Percentiles rank a stretch among this genome's conserved stretches.
Evolutionary conservation across 2,113 vertebrate species (phyloP).

Genomic region (Brachyistius frenatus): DNA sequence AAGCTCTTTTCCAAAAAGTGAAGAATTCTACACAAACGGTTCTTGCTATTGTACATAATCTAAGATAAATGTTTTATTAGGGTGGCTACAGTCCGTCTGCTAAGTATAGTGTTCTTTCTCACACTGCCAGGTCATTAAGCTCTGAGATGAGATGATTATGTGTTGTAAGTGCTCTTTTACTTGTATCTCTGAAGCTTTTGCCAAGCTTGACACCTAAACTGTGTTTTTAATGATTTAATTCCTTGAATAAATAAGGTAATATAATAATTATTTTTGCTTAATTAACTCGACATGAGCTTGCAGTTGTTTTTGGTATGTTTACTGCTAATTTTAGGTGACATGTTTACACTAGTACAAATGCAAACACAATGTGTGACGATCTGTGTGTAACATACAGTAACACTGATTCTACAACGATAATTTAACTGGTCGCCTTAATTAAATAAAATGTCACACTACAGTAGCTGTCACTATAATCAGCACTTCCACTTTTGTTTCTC

Average conservation of each 20-base stretch:
- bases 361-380: neutral
- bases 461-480: neutral
- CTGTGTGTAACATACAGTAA: neutral
- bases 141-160: slow-evolving; percentile 58
- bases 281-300: neutral
- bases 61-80: slow-evolving; percentile 67
- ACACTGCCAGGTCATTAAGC: slow-evolving; percentile 63
- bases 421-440: neutral
- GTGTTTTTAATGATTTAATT: slow-evolving; percentile 40
- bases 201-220: slow-evolving; percentile 45
- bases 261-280: neutral
- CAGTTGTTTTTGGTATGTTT: neutral
- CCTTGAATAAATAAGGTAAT: slow-evolving; percentile 28
- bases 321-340: too few relatives aligned
- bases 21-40: slow-evolving; percentile 29
- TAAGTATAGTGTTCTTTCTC: slow-evolving; percentile 48
- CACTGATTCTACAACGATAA: too few relatives aligned
- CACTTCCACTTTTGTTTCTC: neutral
- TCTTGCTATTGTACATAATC: slow-evolving; percentile 56
- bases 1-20: slow-evolving; percentile 47
- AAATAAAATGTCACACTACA: neutral
- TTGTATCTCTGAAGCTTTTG: slow-evolving; percentile 31
- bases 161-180: slow-evolving; percentile 60
- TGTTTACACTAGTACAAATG: neutral
- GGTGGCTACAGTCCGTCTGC: slow-evolving; percentile 45